Evolutionary conservation across 2,113 vertebrate genomes (phyloP).

Genomic region (Anser cygnoides): DNA sequence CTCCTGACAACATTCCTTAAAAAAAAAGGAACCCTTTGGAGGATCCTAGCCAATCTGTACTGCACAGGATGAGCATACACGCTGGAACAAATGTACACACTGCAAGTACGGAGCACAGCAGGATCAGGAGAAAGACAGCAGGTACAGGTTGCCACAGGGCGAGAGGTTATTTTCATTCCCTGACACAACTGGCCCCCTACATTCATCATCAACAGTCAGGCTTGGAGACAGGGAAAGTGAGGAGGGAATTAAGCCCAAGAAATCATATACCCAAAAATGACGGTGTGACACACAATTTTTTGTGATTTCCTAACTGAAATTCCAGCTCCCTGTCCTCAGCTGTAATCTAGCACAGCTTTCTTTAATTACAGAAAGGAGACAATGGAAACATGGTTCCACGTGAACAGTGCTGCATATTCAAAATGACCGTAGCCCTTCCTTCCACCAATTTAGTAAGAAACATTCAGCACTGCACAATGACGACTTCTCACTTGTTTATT

Average conservation of each 20-base stretch:
- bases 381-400: neutral
- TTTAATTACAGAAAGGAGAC: neutral
- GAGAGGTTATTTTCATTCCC: neutral
- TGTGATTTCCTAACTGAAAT: neutral
- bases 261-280: neutral
- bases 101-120: neutral
- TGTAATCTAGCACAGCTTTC: neutral
- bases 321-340: neutral
- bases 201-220: neutral
- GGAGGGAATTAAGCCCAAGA: neutral
- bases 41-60: neutral
- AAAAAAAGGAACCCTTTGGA: neutral
- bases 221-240: neutral
- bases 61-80: fast-evolving
- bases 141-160: neutral
- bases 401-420: neutral
- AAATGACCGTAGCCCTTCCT: neutral
- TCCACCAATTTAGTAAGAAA: neutral
- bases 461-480: neutral
- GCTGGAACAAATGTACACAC: fast-evolving
- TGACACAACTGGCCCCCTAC: neutral
- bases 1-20: neutral
- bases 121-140: neutral
- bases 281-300: neutral
- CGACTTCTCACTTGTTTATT: neutral